Evolutionary conservation across 2,888 invertebrate species (phyloP).

Genomic region (Blera fallax): DNA sequence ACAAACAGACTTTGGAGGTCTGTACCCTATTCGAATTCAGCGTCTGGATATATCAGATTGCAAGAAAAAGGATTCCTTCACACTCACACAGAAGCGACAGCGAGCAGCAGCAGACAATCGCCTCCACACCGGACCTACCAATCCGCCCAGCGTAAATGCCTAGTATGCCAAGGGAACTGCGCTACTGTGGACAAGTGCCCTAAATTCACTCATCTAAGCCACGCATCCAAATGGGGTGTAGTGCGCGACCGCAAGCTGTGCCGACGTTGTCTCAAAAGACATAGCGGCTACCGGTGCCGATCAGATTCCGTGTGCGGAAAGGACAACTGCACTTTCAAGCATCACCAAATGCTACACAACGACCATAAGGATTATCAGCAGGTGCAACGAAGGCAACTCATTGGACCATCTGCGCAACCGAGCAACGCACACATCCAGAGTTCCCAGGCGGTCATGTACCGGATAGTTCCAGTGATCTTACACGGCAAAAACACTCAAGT

Average conservation of each 20-base stretch:
- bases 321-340: slow-evolving; percentile 5
- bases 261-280: background rate
- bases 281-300: background rate
- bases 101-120: background rate
- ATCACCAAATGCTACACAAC: slow-evolving; percentile 5
- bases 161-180: background rate
- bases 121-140: background rate
- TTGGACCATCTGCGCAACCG: background rate
- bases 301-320: slow-evolving; percentile 1
- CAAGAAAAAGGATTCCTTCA: background rate
- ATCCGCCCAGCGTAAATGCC: background rate
- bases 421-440: background rate
- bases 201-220: background rate
- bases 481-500: background rate
- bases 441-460: background rate
- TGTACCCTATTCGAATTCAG: slow-evolving; percentile 1
- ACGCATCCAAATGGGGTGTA: background rate
- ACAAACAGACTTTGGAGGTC: background rate
- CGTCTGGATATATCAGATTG: background rate
- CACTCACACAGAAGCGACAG: too few species aligned
- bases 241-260: slow-evolving; percentile 7
- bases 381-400: too few species aligned
- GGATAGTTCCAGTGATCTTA: background rate
- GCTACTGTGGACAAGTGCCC: background rate
- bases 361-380: background rate